These are phyloP conservation scores for Melipona quadrifasciata DNA, from an alignment of 1,140 invertebrate species.

Conservation along the genomic window DNA sequence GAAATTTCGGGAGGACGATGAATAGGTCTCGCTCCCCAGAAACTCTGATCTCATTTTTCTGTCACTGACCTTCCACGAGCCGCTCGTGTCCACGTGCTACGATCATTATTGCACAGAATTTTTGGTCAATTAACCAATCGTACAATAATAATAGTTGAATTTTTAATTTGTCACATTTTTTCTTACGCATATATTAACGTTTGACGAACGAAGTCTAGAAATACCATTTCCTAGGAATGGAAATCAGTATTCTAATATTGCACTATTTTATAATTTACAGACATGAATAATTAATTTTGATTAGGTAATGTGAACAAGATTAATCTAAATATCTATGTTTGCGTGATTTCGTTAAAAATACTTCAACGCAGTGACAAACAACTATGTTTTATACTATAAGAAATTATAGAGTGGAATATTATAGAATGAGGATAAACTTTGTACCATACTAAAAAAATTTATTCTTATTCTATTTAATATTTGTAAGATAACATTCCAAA, in stretches of 20 bases:
- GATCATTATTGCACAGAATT: neutral
- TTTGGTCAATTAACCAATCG: neutral
- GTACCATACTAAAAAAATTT: no score
- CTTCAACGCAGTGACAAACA: neutral
- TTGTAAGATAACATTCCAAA: neutral
- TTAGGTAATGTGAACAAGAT: neutral
- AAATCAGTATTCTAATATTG: neutral
- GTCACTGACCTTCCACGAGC: conserved; percentile 63
- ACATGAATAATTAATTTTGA: no score
- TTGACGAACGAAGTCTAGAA: neutral
- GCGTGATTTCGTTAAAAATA: neutral
- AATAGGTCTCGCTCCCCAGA: conserved; percentile 49
- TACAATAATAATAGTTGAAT: neutral
- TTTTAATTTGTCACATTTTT: neutral
- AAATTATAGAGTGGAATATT: no score
- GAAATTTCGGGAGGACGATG: conserved; percentile 59
- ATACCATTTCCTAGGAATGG: neutral
- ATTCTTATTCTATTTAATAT: no score
- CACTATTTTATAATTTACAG: no score
- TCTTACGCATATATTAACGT: neutral
- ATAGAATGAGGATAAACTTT: no score
- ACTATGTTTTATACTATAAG: no score
- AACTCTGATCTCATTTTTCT: conserved; percentile 50
- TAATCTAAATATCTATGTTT: neutral
- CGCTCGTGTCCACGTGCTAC: neutral